Base-by-base conservation (phyloP, 2,797 vertebrate species). In the Enteromius argenteus region DNA sequence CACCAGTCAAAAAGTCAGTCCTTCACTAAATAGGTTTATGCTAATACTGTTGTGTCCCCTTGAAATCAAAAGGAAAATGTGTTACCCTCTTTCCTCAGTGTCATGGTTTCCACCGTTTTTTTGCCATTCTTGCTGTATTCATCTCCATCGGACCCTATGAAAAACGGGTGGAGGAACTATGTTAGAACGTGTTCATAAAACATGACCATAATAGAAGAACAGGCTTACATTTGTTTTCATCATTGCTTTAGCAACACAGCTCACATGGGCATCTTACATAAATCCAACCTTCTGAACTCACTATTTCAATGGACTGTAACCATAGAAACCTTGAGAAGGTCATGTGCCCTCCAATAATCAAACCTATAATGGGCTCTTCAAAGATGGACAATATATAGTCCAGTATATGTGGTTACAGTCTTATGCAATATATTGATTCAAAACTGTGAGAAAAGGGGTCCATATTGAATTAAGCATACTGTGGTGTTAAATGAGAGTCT, bases 1-100 rank as follows among this genome's bases (percentile, higher is more conserved):
- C 14, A 23, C 44, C 19, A 0, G 37, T 23, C 37, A 62, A 58
- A 27, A 30, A 60, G 32, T 21, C n/a, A 3, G 15, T 30, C 37
- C 44, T 1, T 21, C 17, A 13, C 56, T 60, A 58, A 58, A 11
- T 11, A 1, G 56, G 23, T 37, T 56, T 6, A 10, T 15, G 37
- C 3, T 49, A 30, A 74, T 75, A 35, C 35, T 1, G 0, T 6
- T 1, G 4, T 37, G 7, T 56, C 51, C 4, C 21, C 3, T 5
- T 27, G 10, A 46, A 62, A 46, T 46, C 7, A 23, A 39, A 14
- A 37, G 56, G 35, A 0, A 11, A 2, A 1, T 73, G 27, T 15
- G 62, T 3, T 10, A 98, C 97, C 97, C 93, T 98, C 97, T 89
- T 97, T 98, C 89, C 97, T 96, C 89, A 98, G 95, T 35, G 97